phyloP scores from a whole-genome alignment of 2,888 invertebrate genomes.

The Schizaphis graminum region DNA sequence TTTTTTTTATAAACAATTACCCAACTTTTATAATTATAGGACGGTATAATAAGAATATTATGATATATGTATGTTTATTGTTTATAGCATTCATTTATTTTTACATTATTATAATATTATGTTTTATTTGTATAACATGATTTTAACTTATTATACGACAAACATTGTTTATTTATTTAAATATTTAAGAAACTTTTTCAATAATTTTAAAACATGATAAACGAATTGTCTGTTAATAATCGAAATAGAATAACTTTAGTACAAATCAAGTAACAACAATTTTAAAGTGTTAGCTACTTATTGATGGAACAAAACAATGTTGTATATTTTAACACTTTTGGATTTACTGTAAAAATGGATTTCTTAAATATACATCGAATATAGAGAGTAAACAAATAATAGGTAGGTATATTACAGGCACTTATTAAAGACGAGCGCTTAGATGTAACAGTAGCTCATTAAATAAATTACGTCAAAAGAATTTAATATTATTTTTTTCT shows the following conservation, averaged over 20 bases:
- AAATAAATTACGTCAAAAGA: conserved; percentile 4
- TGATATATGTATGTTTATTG: not conserved
- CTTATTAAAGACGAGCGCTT: not conserved
- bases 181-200: not conserved
- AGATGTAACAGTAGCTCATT: not conserved
- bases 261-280: not conserved
- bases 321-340: not conserved
- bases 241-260: not conserved
- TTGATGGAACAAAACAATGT: not conserved
- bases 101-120: not conserved
- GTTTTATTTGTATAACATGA: not conserved
- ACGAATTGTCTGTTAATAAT: not conserved
- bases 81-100: not conserved
- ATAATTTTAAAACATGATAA: not conserved
- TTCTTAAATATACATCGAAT: not conserved
- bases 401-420: not conserved
- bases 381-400: conserved; percentile 14
- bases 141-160: not conserved
- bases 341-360: not conserved
- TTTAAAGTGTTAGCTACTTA: not conserved
- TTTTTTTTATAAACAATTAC: not conserved
- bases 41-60: not conserved
- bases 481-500: not conserved
- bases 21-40: not conserved
- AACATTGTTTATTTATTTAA: not conserved